A percentile compares a stretch with the other conserved stretches of the same genome.
Evolutionary conservation across 2,797 vertebrate species (phyloP).

Genomic region (Malacoctenus gilli): DNA sequence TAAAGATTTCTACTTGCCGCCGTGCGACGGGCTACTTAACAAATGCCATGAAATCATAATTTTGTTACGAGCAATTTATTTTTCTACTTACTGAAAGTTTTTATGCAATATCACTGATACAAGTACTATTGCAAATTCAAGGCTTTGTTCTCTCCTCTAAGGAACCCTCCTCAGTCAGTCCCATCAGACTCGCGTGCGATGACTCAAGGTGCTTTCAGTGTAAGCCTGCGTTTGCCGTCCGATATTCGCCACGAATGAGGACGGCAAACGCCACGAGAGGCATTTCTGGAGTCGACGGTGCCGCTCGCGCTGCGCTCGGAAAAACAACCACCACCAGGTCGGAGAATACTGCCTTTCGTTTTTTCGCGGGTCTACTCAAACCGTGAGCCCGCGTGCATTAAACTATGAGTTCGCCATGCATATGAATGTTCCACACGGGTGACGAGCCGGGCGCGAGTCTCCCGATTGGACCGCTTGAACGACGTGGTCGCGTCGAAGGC

Average conservation of each 20-base stretch:
- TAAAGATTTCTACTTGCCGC: conserved; percentile 68
- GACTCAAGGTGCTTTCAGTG: conserved; percentile 71
- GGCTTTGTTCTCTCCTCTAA: conserved; percentile 69
- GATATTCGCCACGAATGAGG: conserved; percentile 40
- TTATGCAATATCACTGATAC: conserved; percentile 73
- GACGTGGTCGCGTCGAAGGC: conserved; percentile 56
- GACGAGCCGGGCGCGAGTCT: conserved; percentile 33
- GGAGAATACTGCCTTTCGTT: conserved; percentile 65
- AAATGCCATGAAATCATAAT: conserved; percentile 77
- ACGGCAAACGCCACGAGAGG: conserved; percentile 56
- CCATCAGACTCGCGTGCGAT: conserved; percentile 52
- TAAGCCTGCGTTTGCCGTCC: conserved; percentile 60
- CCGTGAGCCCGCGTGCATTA: conserved; percentile 30
- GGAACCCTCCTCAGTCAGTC: conserved; percentile 60
- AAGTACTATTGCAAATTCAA: conserved; percentile 68
- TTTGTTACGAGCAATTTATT: conserved; percentile 82
- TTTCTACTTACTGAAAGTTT: conserved; percentile 77
- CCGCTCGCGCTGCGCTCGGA: conserved; percentile 32
- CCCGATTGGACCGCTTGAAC: conserved; percentile 44
- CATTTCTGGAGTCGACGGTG: conserved; percentile 43
- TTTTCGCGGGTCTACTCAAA: conserved; percentile 34
- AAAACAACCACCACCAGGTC: conserved; percentile 46
- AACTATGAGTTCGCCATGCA: conserved; percentile 36
- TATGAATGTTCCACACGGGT: conserved; percentile 22
- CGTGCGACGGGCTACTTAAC: conserved; percentile 48